These are phyloP conservation scores for Peromyscus polionotus DNA, from an alignment of 2,113 vertebrate genomes.

Conservation along the genomic window DNA sequence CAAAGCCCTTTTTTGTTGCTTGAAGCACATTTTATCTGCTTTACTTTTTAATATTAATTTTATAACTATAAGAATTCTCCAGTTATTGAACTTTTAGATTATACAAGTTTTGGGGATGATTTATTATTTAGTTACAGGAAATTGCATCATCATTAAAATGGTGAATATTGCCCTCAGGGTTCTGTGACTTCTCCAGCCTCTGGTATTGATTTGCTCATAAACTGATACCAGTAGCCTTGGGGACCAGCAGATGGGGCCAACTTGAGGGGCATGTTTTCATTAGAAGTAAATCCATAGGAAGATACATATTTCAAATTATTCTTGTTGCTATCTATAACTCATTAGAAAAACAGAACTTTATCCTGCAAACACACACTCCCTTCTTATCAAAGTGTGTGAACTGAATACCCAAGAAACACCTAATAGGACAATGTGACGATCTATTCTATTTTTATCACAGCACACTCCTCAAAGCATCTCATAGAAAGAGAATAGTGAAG, in stretches of 20 bases:
- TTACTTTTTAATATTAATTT: slow-evolving; percentile 39
- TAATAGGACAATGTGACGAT: accelerated
- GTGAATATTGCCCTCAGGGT: slow-evolving; percentile 5
- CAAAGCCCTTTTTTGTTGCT: neutral
- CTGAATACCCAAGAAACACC: neutral
- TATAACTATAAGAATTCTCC: neutral
- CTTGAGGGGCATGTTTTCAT: slow-evolving; percentile 73
- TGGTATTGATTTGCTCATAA: slow-evolving; percentile 49
- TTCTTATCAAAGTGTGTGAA: neutral
- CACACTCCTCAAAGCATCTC: neutral
- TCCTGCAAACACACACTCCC: accelerated
- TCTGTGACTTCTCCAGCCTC: slow-evolving; percentile 69
- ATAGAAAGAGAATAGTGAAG: slow-evolving; percentile 32
- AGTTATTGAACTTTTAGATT: slow-evolving; percentile 35
- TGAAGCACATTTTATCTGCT: neutral
- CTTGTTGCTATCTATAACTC: slow-evolving; percentile 40
- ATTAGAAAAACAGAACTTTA: slow-evolving; percentile 21
- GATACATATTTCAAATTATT: slow-evolving; percentile 28
- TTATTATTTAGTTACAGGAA: slow-evolving; percentile 7
- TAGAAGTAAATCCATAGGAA: slow-evolving; percentile 11
- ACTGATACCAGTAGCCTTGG: neutral
- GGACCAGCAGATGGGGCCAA: neutral
- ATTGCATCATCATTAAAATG: neutral
- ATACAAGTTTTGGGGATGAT: neutral
- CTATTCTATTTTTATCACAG: accelerated